Conservation (phyloP, 1,140 invertebrate genomes). For the Orussus abietinus region DNA sequence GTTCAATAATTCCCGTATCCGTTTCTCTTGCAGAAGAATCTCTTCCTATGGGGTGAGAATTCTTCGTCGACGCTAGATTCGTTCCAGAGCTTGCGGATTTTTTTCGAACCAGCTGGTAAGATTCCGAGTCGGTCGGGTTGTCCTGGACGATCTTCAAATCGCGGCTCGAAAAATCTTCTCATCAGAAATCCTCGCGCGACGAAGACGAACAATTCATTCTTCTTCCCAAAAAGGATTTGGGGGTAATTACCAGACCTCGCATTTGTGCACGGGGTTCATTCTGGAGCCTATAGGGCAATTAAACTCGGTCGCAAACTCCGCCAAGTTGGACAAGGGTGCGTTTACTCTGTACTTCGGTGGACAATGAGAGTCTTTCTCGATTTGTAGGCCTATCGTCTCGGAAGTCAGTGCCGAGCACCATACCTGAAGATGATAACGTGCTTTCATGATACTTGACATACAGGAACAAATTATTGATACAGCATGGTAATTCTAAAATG, state of each 20-base stretch:
- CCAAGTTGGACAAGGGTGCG: conserved; percentile 83
- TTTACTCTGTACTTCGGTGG: conserved; percentile 79
- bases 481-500: background rate
- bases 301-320: conserved; percentile 84
- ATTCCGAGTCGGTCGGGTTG: too few species aligned
- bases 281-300: conserved; percentile 71
- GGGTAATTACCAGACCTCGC: conserved; percentile 81
- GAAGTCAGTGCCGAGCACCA: conserved; percentile 83
- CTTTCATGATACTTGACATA: conserved; percentile 3
- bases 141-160: too few species aligned
- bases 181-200: too few species aligned
- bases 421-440: conserved; percentile 59
- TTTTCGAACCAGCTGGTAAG: too few species aligned
- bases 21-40: too few species aligned
- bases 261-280: conserved; percentile 91
- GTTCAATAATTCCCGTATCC: too few species aligned
- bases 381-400: conserved; percentile 68
- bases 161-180: too few species aligned
- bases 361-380: conserved; percentile 83
- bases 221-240: too few species aligned
- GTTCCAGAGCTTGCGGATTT: too few species aligned
- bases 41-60: too few species aligned
- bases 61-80: too few species aligned
- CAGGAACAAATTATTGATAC: background rate
- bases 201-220: too few species aligned